Percentiles rank a stretch among this genome's conserved stretches.
phyloP scores from a whole-genome alignment of 2,888 invertebrate species.

The Acanthosepion pharaonis region DNA sequence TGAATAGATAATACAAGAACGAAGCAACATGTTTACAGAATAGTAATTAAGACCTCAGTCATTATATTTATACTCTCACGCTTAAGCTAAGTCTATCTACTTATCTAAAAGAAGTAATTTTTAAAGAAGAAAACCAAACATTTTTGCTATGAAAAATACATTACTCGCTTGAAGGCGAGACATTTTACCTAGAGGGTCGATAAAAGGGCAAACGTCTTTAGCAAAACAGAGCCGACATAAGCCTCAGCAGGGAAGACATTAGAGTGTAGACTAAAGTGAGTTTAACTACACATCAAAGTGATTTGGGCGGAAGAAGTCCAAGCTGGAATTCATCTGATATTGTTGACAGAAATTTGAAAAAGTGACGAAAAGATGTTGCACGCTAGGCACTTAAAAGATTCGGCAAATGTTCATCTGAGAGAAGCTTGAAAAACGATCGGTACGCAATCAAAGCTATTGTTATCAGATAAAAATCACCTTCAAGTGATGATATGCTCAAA shows the following conservation, averaged over 20 bases:
- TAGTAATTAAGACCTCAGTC: not conserved
- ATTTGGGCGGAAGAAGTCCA: not conserved
- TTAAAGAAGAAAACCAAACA: not conserved
- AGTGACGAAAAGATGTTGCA: not conserved
- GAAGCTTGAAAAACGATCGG: not conserved
- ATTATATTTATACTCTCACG: not conserved
- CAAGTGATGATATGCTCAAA: not conserved
- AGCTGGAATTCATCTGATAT: not conserved
- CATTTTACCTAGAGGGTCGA: not conserved
- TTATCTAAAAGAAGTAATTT: not conserved
- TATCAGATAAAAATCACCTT: not conserved
- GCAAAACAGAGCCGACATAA: not conserved
- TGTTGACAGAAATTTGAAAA: conserved; percentile 6
- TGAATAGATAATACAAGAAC: too few species aligned
- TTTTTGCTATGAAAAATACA: not conserved
- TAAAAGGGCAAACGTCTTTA: not conserved
- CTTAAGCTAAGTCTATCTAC: not conserved
- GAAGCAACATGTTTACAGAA: too few species aligned
- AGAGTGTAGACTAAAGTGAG: not conserved
- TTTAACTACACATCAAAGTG: not conserved
- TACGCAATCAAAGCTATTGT: not conserved
- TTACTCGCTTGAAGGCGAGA: not conserved
- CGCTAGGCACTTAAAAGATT: not conserved
- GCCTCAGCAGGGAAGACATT: not conserved
- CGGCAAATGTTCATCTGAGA: too few species aligned